Conservation (phyloP, 2,113 vertebrate species). For the Osmerus mordax region DNA sequence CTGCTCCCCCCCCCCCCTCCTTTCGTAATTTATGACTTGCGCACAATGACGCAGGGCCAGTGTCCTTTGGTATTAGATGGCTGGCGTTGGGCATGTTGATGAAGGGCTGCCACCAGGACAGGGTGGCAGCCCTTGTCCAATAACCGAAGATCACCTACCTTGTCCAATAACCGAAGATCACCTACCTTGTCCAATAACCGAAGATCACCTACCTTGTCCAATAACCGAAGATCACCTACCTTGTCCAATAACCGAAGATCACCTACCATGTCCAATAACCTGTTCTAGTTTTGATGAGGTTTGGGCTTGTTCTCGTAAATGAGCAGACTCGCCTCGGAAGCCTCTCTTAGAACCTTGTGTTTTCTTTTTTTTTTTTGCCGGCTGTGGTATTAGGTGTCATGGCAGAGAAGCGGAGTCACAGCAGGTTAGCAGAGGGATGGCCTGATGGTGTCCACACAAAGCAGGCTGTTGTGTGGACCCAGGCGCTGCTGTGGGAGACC, state of each 20-base stretch:
- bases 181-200: no score
- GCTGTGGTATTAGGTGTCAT: constrained; percentile 29
- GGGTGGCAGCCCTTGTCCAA: no score
- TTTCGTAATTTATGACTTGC: constrained; percentile 60
- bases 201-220: no score
- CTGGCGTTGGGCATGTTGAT: constrained; percentile 16
- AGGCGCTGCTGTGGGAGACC: neutral
- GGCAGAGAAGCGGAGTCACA: constrained; percentile 15
- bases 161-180: no score
- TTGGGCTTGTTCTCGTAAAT: no score
- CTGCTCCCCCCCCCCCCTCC: constrained; percentile 31
- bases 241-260: no score
- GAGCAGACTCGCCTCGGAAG: no score
- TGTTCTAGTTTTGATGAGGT: no score
- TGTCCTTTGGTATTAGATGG: constrained; percentile 61
- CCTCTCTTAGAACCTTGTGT: no score
- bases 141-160: no score
- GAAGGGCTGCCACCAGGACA: constrained; percentile 14
- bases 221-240: no score
- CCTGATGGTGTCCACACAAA: constrained; percentile 8
- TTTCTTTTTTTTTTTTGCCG: constrained; percentile 13
- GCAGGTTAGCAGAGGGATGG: constrained; percentile 25
- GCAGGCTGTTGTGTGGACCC: neutral
- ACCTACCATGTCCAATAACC: no score
- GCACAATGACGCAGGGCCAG: constrained; percentile 45